A percentile compares a stretch with the other conserved stretches of the same genome.
Evolutionary conservation across 2,888 invertebrate species (phyloP).

Genomic region (Acrocyrtus sp.): DNA sequence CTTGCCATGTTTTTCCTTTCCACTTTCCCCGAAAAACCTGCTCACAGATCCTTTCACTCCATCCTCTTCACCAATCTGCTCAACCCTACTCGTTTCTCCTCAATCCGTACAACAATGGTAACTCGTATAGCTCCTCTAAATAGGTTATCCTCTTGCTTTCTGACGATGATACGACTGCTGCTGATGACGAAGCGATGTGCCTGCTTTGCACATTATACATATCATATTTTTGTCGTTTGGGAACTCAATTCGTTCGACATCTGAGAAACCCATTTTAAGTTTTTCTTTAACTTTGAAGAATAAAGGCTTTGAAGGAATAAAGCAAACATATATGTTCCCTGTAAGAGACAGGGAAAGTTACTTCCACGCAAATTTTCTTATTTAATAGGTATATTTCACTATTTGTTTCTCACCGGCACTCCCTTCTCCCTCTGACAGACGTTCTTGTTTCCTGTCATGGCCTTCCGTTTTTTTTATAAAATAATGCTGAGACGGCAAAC

Average conservation of each 20-base stretch:
- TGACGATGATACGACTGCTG: constrained; percentile 14
- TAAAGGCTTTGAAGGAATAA: too few species aligned
- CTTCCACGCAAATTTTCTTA: too few species aligned
- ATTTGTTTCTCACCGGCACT: too few species aligned
- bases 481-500: too few species aligned
- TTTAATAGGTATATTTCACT: too few species aligned
- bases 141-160: neutral
- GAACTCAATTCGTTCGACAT: neutral
- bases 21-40: constrained; percentile 5
- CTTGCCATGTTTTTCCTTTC: constrained; percentile 10
- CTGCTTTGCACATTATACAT: neutral
- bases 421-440: too few species aligned
- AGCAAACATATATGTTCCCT: too few species aligned
- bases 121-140: neutral
- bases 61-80: constrained; percentile 19
- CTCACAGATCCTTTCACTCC: constrained; percentile 3
- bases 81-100: neutral
- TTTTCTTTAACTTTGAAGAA: too few species aligned
- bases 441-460: neutral
- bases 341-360: too few species aligned
- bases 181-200: neutral
- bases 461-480: neutral
- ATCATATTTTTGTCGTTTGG: neutral
- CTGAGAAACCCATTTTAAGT: too few species aligned
- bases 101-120: neutral